Evolutionary conservation across 2,888 invertebrate genomes (phyloP).

Genomic region (Heteromurus nitidus): DNA sequence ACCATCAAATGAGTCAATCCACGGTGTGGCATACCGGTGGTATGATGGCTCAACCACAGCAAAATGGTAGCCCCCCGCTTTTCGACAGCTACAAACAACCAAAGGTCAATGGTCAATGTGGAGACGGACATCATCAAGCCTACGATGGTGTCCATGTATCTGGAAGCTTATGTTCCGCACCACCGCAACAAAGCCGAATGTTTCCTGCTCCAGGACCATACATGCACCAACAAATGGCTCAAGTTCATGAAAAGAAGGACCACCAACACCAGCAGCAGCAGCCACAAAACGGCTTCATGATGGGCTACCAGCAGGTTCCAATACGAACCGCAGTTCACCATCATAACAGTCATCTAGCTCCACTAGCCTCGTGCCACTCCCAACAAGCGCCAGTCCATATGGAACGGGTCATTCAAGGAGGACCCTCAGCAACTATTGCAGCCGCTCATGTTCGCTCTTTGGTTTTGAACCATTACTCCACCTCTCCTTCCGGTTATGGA

Average conservation of each 20-base stretch:
- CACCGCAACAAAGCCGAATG: background rate
- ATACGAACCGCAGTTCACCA: slow-evolving; percentile 17
- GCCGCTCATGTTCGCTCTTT: slow-evolving; percentile 1
- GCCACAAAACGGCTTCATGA: background rate
- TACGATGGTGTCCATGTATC: background rate
- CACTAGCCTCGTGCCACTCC: background rate
- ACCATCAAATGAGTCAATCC: background rate
- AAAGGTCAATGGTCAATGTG: background rate
- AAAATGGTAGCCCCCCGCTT: background rate
- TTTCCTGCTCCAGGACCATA: background rate
- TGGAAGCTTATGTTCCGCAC: background rate
- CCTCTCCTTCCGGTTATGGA: background rate
- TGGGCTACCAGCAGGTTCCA: background rate
- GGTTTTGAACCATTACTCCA: slow-evolving; percentile 18
- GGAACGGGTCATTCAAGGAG: background rate
- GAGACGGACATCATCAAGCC: background rate
- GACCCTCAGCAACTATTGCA: background rate
- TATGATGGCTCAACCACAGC: background rate
- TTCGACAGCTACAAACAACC: background rate
- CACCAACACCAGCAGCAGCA: background rate
- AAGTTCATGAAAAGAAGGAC: background rate
- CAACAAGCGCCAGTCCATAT: background rate
- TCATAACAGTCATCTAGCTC: too few relatives aligned
- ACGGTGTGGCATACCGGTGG: background rate
- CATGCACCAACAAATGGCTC: background rate